Evolutionary conservation across 2,888 invertebrate species (phyloP), one percentile per base, ranked within the genome.

Genomic region (Hemistola chrysoprasaria): DNA sequence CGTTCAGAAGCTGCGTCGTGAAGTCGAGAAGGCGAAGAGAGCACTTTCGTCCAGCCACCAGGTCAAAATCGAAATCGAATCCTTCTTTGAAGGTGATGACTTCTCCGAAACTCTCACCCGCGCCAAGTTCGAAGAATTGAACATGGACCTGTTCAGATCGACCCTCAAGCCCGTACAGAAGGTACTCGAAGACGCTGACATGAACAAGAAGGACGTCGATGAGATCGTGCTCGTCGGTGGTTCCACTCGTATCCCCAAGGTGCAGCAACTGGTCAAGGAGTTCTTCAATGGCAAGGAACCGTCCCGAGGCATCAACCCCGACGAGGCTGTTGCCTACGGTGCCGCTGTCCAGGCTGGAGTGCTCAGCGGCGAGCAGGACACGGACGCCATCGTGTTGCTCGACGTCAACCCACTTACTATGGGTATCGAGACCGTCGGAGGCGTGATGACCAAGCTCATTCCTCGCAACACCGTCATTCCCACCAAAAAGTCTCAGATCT

Each of bases 401-500:
- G 99, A 99, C 79, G 99, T 99, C 37, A 99, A 98, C 82, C 99
- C 99, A 58, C 91, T 99, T 54, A 99, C 99, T 54, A 93, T 99
- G 94, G 99, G 99, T 86, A 99, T 99, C 72, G 99, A 99, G 88
- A 99, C 99, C 25, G 98, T 99, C 31, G 99, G 99, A 52, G 99
- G 99, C 58, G 99, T 99, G 20, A 99, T 99, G 99, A 99, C 99
- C 60, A 99, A 98, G 78, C 92, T 99, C 38, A 99, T 99, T 75
- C 95, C 97, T 37, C 92, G 99, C 64, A 99, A 99, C 91, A 99
- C 99, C 11, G 98, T 98, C 52, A 99, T 99, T 70, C 99, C 99
- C 20, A 99, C 99, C 36, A 99, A 99, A 91, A 99, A 99, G 81
- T 97, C 97, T 0, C 99, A 99, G 87, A 98, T 99, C 75, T 99